Percentiles rank a stretch among this genome's conserved stretches.
Evolutionary conservation across 2,888 invertebrate genomes (phyloP).

Genomic region (Thymelicus sylvestris): DNA sequence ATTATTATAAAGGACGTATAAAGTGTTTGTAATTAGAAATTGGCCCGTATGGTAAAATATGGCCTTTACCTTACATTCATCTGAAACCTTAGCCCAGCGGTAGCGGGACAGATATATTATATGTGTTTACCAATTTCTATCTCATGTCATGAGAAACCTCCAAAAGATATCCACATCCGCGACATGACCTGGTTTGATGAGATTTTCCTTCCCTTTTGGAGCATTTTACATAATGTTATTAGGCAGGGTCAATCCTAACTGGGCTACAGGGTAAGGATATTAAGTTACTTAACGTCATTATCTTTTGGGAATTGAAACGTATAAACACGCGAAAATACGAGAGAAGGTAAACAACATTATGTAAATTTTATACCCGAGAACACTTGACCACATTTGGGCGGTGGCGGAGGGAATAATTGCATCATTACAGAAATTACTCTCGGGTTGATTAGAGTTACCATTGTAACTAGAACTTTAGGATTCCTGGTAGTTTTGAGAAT

Average conservation of each 20-base stretch:
- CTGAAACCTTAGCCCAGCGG: too few species aligned
- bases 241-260: neutral
- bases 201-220: too few species aligned
- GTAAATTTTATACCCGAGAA: conserved; percentile 56
- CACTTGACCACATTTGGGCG: conserved; percentile 64
- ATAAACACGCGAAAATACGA: neutral
- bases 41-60: too few species aligned
- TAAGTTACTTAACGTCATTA: neutral
- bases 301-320: neutral
- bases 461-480: neutral
- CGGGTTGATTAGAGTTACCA: conserved; percentile 26
- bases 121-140: too few species aligned
- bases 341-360: conserved; percentile 54
- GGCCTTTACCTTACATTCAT: too few species aligned
- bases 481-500: neutral
- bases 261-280: neutral
- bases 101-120: too few species aligned
- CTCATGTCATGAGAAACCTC: too few species aligned
- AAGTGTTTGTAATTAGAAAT: too few species aligned
- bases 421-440: conserved; percentile 68
- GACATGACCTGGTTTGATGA: too few species aligned
- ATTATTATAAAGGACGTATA: too few species aligned
- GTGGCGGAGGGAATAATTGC: conserved; percentile 66
- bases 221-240: too few species aligned
- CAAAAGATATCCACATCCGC: too few species aligned